Conservation (phyloP, 2,888 invertebrate species). For the Bombylius major region DNA sequence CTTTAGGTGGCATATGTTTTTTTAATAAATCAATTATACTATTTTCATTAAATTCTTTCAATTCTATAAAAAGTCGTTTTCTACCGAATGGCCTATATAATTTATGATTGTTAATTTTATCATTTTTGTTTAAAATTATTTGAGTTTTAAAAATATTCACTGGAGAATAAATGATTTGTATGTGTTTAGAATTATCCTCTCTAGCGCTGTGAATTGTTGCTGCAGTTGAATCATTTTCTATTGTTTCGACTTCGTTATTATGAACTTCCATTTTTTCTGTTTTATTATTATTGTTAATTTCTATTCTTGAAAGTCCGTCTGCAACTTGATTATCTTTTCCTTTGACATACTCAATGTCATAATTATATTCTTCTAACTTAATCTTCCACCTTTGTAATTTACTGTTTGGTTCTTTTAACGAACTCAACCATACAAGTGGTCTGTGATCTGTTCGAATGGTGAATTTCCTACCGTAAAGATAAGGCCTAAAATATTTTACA, state of each 20-base stretch:
- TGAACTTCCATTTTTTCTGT: not conserved
- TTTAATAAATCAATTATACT: not conserved
- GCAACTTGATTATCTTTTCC: too few relatives aligned
- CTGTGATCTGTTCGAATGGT: too few relatives aligned
- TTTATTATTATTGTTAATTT: not conserved
- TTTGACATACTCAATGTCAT: too few relatives aligned
- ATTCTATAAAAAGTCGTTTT: slow-evolving; percentile 5
- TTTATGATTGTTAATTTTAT: slow-evolving; percentile 1
- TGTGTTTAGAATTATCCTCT: slow-evolving; percentile 1
- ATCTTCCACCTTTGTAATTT: too few relatives aligned
- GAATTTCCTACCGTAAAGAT: too few relatives aligned
- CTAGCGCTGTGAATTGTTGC: slow-evolving; percentile 5
- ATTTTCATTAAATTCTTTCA: slow-evolving; percentile 3
- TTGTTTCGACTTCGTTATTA: not conserved
- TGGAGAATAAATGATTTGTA: slow-evolving; percentile 2
- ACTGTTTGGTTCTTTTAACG: too few relatives aligned
- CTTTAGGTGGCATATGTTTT: slow-evolving; percentile 5
- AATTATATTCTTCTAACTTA: too few relatives aligned
- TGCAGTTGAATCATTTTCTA: not conserved
- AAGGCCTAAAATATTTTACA: too few relatives aligned
- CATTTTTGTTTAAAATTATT: slow-evolving; percentile 5
- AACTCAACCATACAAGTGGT: too few relatives aligned
- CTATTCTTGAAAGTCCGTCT: not conserved
- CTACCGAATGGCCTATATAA: not conserved
- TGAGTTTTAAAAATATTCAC: slow-evolving; percentile 6